Evolutionary conservation across 2,888 invertebrate genomes (phyloP), one percentile per base, ranked within the genome.

Genomic region (Meliscaeva auricollis): DNA sequence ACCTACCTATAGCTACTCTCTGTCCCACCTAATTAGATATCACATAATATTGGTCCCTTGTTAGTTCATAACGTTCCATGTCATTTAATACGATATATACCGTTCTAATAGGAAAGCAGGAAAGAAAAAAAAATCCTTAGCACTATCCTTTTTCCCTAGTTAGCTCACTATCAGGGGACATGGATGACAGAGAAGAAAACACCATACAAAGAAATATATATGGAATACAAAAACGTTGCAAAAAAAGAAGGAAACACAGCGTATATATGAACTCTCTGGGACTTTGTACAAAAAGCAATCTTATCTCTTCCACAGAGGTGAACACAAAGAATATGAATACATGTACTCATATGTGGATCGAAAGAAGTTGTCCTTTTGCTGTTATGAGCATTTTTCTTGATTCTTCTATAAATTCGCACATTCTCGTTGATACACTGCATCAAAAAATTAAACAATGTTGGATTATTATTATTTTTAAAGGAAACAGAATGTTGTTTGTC

Each of bases 51-150:
- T 80, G 80, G 84, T 85, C 84, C 80, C 84, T 84, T 84, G 84
- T 84, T 84, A 85, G 80, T 85, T 80, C 80, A 80, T 80, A 85
- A 85, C 80, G 84, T 82, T 85, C 68, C 80, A 73, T 85, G 84
- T 76, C 84, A 85, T 85, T 85, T 85, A 80, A 85, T 85, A 85
- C 84, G 80, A 76, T 85, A 76, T 76, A 72, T 75, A 66, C 68
- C 50, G 66, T 52, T 54, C 73, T 83, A 62, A 83, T 73, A 83
- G 56, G 62, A 73, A 52, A 69, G 54, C 35, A 46, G 46, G 44
- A 41, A 9, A 35, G 44, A 41, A 17, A 11, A 68, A 68, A 66
- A 44, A 22, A 64, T 48, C 83, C 56, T 62, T 48, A 70, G 44
- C 56, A 46, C 80, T 80, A 85, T 85, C 76, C 84, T 69, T 75